A percentile compares a stretch with the other conserved stretches of the same genome.
phyloP scores from a whole-genome alignment of 2,113 vertebrate genomes.

The Gallinago undulata region DNA sequence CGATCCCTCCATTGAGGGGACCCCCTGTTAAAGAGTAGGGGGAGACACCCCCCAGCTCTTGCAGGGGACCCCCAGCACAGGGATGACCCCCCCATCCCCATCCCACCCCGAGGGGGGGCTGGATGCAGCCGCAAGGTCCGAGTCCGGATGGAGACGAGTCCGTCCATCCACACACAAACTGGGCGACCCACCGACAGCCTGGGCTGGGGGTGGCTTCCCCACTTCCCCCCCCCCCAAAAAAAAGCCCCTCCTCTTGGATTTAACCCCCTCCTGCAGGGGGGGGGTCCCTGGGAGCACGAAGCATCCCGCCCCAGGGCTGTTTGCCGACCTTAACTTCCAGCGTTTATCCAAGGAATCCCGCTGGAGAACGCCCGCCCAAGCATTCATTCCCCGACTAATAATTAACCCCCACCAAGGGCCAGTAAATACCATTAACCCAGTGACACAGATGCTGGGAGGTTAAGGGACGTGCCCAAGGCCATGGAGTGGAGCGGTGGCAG shows the following conservation, averaged over 20 bases:
- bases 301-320: accelerated
- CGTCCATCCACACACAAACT: accelerated
- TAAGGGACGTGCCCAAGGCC: not conserved
- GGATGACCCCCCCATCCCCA: not conserved
- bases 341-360: not conserved
- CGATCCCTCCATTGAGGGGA: accelerated
- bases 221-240: too few relatives aligned
- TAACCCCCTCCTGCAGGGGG: not conserved
- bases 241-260: not conserved
- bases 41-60: too few relatives aligned
- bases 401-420: conserved; percentile 15
- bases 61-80: not conserved
- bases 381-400: conserved; percentile 3
- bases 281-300: not conserved
- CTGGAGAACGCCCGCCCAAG: not conserved
- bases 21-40: not conserved
- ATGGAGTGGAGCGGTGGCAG: not conserved
- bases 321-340: accelerated
- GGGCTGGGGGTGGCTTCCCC: not conserved
- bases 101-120: too few relatives aligned
- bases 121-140: not conserved
- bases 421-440: not conserved
- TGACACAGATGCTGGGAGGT: not conserved
- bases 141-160: not conserved
- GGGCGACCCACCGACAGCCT: not conserved